Evolutionary conservation across 2,797 vertebrate genomes (phyloP), one percentile per base, ranked within the genome.

Genomic region (Chaunax sp.): DNA sequence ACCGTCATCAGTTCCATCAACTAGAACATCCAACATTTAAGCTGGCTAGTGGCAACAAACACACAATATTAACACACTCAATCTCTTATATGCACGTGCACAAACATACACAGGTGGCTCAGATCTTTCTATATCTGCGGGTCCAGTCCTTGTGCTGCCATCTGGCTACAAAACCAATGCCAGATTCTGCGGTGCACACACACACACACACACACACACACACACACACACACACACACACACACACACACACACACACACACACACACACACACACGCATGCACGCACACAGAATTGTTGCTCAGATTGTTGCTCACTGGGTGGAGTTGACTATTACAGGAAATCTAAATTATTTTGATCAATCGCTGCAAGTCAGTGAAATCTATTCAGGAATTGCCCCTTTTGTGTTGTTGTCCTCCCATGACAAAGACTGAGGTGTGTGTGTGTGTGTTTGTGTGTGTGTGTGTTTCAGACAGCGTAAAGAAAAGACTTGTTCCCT

Each of bases 131-230:
- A 4, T 81, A 72, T 85, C 69, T 87, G 79, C 71, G 78, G 63
- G 79, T 87, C 69, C 76, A 83, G 73, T 65, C 74, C 81, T 79
- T 51, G 60, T 84, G 75, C 44, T 69, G 76, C 89, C 90, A 91
- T 91, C 90, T 91, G 88, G 80, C 77, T 77, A 78, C 49, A 78
- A 26, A 79, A 70, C 64, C 76, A 69, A 33, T 81, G 89, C 88
- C 90, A 91, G 75, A 55, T 64, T 76, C 63, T 66, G 41, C 25
- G 22, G 4, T 20, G 38, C 57, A 68, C 55, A 55, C 72, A 63
- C 75, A 61, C 26, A 38, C 45, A 54, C 67, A 66, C 73, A 69
- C 66, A 65, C 70, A 64, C 33, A 47, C 68, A 55, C 61, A 56
- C 57, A 49, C 57, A 49, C 49, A 54, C 61, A 52, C 62, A 62